Evolutionary conservation across 2,888 invertebrate genomes (phyloP), one percentile per base, ranked within the genome.

Genomic region (Notocelia uddmanniana): DNA sequence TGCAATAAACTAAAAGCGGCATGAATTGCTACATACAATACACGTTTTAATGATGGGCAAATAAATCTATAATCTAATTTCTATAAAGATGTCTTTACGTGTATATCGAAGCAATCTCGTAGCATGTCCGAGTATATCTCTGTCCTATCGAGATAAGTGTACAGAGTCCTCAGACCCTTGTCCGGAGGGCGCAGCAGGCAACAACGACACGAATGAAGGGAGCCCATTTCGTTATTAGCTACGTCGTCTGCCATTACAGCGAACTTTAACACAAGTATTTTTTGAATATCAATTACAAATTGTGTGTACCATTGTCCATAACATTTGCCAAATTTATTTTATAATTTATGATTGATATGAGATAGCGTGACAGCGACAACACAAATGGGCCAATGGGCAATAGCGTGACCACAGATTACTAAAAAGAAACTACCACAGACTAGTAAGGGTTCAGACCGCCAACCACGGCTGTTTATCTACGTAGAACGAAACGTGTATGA

Each of bases 71-170:
- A 26, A 26, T 26, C 2, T 3, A 26, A 5, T 2, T 26, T 3
- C 5, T 5, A 5, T 45, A 19, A 76, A 80, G n/a, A n/a, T n/a
- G n/a, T n/a, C n/a, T 76, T 87, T 89, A 92, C 92, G 75, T 88
- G 82, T 74, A 92, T 89, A 80, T 90, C 89, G 74, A 91, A 92
- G 84, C 92, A 92, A 78, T 92, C 90, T 76, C 88, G 90, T 26
- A 92, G 74, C 89, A 92, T 90, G 75, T 91, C 90, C 41, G 84
- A 84, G 73, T 89, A 92, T 57, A 90, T 77, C 85, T 92, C 92
- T 0, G 84, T 77, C 74, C 85, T 85, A n/a, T 85, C 90, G 1
- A 87, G 79, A 66, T 80, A 79, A 48, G 80, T 83, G 74, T 91
- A 89, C 5, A 82, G 69, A 0, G 83, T 76, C 68, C 85, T 89